phyloP scores from a whole-genome alignment of 1,140 invertebrate species.

The Helicoverpa zea region DNA sequence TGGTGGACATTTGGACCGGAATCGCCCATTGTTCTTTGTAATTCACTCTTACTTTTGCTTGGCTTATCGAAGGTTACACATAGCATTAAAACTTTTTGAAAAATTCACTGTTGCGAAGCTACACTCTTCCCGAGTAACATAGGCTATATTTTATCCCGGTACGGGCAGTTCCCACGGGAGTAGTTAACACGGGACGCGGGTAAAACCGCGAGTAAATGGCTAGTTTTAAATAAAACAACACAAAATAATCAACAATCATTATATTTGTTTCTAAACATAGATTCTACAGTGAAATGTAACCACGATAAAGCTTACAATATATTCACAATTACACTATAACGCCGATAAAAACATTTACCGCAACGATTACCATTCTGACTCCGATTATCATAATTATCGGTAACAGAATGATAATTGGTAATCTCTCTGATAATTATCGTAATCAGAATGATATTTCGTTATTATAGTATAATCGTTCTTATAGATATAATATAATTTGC shows the following conservation, averaged over 20 bases:
- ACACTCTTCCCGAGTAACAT: no score
- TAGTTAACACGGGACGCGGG: no score
- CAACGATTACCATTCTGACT: not conserved
- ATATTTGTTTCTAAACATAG: constrained; percentile 34
- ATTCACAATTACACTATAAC: not conserved
- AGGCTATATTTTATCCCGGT: no score
- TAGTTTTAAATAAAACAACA: not conserved
- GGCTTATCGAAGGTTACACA: no score
- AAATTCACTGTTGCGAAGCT: no score
- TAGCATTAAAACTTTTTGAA: no score
- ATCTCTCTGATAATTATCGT: not conserved
- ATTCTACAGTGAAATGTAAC: constrained; percentile 32
- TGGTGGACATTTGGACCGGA: no score
- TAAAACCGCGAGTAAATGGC: not conserved
- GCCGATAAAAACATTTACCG: not conserved
- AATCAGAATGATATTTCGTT: not conserved
- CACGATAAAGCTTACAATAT: not conserved
- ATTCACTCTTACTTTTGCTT: no score
- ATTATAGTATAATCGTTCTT: not conserved
- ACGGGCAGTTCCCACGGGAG: no score
- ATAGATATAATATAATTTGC: not conserved
- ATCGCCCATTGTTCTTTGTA: no score
- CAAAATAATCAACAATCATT: constrained; percentile 20
- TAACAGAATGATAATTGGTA: constrained; percentile 1
- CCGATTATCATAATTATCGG: not conserved